These are phyloP conservation scores for Otus sunia DNA, from an alignment of 2,113 vertebrate genomes.

Conservation along the genomic window DNA sequence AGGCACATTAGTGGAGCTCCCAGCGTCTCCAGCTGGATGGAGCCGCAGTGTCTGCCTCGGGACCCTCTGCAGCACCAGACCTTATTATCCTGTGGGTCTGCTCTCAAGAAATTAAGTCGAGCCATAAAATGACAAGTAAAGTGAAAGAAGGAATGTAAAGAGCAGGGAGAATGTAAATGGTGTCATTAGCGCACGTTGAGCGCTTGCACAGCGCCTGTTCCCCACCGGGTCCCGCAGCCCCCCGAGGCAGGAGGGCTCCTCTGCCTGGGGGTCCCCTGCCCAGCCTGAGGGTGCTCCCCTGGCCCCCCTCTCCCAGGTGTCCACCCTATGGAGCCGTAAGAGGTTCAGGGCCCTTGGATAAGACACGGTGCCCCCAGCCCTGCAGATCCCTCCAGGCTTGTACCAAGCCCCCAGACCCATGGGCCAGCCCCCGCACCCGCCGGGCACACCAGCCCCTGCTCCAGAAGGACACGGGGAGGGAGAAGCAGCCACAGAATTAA, in stretches of 20 bases:
- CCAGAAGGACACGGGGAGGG: neutral
- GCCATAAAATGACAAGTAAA: neutral
- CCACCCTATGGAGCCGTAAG: accelerated
- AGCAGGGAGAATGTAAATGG: neutral
- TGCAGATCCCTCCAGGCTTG: neutral
- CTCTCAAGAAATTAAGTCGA: neutral
- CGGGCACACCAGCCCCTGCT: accelerated
- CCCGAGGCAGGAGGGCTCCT: neutral
- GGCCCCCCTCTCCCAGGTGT: neutral
- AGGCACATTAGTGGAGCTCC: neutral
- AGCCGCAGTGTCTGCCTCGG: neutral
- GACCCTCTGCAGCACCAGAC: neutral
- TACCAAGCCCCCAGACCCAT: accelerated
- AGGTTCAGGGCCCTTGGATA: neutral
- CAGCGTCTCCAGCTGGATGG: neutral
- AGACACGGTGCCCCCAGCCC: accelerated
- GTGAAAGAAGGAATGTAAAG: neutral
- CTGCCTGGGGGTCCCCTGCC: accelerated
- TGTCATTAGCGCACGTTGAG: neutral
- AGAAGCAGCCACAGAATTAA: neutral
- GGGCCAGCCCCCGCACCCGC: neutral
- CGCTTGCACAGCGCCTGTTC: accelerated
- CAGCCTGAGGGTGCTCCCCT: no score
- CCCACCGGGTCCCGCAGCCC: neutral
- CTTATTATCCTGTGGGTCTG: neutral